Conservation (phyloP, 2,797 vertebrate species). For the Florisuga fusca region DNA sequence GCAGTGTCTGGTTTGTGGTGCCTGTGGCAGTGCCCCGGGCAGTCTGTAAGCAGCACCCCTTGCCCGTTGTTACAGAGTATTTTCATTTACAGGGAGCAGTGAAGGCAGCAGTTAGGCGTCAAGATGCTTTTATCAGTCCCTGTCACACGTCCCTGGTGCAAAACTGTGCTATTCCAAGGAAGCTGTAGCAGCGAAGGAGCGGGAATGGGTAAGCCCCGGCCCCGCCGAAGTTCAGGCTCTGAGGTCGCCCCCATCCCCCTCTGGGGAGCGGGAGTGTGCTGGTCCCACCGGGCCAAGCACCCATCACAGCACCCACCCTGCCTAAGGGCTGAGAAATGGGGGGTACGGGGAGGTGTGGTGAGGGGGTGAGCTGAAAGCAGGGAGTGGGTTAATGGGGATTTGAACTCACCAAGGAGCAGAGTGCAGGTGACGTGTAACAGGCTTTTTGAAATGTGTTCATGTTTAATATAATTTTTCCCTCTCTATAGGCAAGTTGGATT, state of each 20-base stretch:
- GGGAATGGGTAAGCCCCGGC: fast-evolving
- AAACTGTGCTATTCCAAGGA: fast-evolving
- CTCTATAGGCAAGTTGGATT: fast-evolving
- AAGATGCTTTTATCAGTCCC: fast-evolving
- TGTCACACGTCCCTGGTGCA: fast-evolving
- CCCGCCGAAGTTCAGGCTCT: too few species aligned
- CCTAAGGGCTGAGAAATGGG: neutral
- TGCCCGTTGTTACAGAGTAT: fast-evolving
- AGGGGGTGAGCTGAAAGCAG: neutral
- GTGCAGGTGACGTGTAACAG: neutral
- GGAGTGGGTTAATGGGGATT: neutral
- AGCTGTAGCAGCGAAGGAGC: fast-evolving
- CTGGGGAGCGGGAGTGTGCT: neutral
- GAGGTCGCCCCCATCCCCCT: fast-evolving
- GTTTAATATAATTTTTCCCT: neutral
- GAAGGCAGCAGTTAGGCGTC: fast-evolving
- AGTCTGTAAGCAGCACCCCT: fast-evolving
- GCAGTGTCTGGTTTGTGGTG: fast-evolving
- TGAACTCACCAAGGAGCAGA: neutral
- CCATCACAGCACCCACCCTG: neutral
- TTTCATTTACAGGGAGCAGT: fast-evolving
- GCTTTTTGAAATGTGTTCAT: neutral
- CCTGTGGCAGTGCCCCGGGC: fast-evolving
- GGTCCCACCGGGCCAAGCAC: fast-evolving
- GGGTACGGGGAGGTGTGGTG: fast-evolving